Evolutionary conservation across 2,888 invertebrate species (phyloP).

Genomic region (Tinea pellionella): DNA sequence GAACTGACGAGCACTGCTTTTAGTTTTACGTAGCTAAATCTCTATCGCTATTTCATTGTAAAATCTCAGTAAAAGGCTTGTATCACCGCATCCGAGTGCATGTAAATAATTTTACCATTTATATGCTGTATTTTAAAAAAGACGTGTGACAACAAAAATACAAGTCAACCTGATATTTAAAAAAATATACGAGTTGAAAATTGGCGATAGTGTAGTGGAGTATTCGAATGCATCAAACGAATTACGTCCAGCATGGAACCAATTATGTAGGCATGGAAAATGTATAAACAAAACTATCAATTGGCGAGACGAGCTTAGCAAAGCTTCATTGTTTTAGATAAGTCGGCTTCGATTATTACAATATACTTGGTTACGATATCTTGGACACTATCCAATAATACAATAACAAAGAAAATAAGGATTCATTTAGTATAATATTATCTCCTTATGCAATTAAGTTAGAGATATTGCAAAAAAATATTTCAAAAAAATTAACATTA

Average conservation of each 20-base stretch:
- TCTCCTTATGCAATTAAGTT: background rate
- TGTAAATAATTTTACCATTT: conserved; percentile 14
- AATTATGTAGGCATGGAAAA: no score
- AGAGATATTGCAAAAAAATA: background rate
- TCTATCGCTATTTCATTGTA: background rate
- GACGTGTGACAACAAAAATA: background rate
- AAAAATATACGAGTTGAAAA: background rate
- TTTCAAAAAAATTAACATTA: no score
- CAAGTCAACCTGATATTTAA: background rate
- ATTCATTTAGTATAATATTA: background rate
- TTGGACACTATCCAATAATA: background rate
- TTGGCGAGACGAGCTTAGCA: background rate
- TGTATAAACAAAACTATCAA: no score
- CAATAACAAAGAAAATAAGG: background rate
- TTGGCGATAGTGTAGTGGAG: no score
- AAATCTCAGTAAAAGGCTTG: background rate
- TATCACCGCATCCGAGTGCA: background rate
- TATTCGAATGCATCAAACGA: no score
- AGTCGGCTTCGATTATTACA: background rate
- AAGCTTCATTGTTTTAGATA: background rate
- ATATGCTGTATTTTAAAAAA: conserved; percentile 10
- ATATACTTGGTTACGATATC: background rate
- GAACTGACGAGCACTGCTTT: background rate
- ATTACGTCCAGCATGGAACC: no score
- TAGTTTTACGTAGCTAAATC: conserved; percentile 3